Evolutionary conservation across 1,140 invertebrate species (phyloP).

Genomic region (Stegodyphus mimosarum): DNA sequence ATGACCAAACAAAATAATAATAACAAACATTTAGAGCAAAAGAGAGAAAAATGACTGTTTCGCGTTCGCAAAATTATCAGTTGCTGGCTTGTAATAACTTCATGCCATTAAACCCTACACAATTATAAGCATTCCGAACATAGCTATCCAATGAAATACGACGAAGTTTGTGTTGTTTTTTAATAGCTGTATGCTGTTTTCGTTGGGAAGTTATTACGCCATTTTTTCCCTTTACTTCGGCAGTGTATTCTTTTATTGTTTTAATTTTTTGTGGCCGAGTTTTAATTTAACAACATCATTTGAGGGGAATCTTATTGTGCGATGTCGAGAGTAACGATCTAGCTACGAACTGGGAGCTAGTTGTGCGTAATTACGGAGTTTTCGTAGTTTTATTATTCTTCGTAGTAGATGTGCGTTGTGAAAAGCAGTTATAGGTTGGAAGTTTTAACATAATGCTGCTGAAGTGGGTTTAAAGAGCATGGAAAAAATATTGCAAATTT

Average conservation of each 20-base stretch:
- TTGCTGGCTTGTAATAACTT: conserved; percentile 38
- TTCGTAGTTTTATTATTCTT: too few species aligned
- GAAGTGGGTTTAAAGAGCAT: too few species aligned
- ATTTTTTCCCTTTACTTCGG: conserved; percentile 13
- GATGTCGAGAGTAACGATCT: not conserved
- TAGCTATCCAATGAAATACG: conserved; percentile 47
- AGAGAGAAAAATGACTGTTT: conserved; percentile 18
- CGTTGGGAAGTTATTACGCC: conserved; percentile 18
- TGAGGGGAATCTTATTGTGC: conserved; percentile 28
- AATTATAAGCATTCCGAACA: conserved; percentile 44
- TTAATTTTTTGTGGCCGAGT: conserved; percentile 24
- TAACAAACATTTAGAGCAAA: conserved; percentile 19
- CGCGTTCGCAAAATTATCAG: conserved; percentile 39
- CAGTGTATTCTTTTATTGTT: conserved; percentile 6
- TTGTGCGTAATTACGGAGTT: too few species aligned
- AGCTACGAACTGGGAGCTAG: too few species aligned
- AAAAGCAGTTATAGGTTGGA: too few species aligned
- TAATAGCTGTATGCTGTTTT: conserved; percentile 26
- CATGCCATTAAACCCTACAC: conserved; percentile 25
- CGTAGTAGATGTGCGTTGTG: too few species aligned
- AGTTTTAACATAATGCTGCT: too few species aligned
- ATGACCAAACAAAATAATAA: conserved; percentile 28
- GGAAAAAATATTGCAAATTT: too few species aligned
- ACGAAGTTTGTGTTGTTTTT: conserved; percentile 30
- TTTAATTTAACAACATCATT: conserved; percentile 56